Base-by-base conservation (phyloP, 2,113 vertebrate genomes). In the Calonectris borealis region DNA sequence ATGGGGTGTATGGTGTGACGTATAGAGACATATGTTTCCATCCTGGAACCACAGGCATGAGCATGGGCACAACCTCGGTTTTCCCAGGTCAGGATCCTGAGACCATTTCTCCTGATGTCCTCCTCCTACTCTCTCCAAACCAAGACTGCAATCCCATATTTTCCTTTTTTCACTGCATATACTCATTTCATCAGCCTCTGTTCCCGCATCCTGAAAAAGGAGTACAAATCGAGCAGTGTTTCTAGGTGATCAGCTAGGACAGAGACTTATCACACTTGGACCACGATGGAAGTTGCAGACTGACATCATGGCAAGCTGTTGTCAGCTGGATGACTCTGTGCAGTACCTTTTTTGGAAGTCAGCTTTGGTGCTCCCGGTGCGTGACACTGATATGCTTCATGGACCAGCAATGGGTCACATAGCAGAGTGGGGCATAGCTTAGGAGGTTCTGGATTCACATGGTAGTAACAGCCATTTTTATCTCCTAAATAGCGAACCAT, bases 211-310 rank as follows among this genome's bases (percentile, higher is more conserved):
- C 68, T 46, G 52, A 66, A 11, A 31, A 46, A 68, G 27, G 61
- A 73, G 29, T 16, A 52, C 29, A 49, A 32, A 64, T 16, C 0
- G 0, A 61, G 40, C 46, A 26, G 25, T 2, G 0, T 75, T 54
- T 31, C 34, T 54, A n/a, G 5, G 8, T 20, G 58, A 55, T 21
- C 62, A 86, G 62, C 16, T 24, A 9, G 32, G 36, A 66, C 19
- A 27, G 52, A 48, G 25, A 32, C 46, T n/a, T 27, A 21, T 5
- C 44, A 27, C 0, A 0, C 31, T 17, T 21, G 62, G 48, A 62
- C 16, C 27, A 34, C 62, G 62, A 15, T 0, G 1, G 36, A 79
- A 44, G 32, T 10, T 68, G 40, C 7, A 5, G 11, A 48, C 1
- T 80, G 90, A 26, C 36, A 13, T 3, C 12, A 2, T 10, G 9